Conservation (phyloP, 2,888 invertebrate genomes). For the Trachelus iudaicus region DNA sequence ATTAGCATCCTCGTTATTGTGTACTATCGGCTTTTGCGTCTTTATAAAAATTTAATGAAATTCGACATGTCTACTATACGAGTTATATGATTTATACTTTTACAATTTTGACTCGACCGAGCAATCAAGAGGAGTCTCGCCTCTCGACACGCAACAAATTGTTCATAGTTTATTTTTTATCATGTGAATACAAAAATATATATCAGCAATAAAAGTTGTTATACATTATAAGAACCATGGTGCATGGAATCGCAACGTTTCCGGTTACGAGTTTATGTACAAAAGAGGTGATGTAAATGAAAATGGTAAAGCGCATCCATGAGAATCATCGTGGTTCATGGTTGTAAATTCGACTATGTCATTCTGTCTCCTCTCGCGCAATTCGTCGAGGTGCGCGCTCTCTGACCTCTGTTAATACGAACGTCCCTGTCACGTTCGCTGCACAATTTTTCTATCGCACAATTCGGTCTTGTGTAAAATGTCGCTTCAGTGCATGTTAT, state of each 20-base stretch:
- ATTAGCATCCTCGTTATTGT: not conserved
- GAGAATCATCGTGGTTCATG: not conserved
- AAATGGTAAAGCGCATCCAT: not conserved
- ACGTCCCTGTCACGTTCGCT: slow-evolving; percentile 16
- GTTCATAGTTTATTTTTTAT: slow-evolving; percentile 78
- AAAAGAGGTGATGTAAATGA: not conserved
- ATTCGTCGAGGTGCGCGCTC: slow-evolving; percentile 29
- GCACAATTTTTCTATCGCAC: slow-evolving; percentile 26
- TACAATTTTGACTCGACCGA: not conserved
- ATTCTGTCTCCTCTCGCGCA: not conserved
- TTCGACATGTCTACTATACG: not conserved
- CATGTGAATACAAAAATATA: slow-evolving; percentile 71
- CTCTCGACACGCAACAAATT: slow-evolving; percentile 52
- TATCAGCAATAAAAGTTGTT: slow-evolving; percentile 76
- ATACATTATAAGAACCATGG: slow-evolving; percentile 55
- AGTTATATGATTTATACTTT: not conserved
- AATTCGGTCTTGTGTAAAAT: slow-evolving; percentile 40
- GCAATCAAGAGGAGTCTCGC: not conserved
- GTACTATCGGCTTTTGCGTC: not conserved
- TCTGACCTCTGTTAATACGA: slow-evolving; percentile 26
- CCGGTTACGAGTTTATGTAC: not conserved
- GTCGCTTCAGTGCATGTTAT: slow-evolving; percentile 48
- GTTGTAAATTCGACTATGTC: not conserved
- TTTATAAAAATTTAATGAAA: not conserved
- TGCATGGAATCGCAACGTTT: not conserved